phyloP scores from a whole-genome alignment of 1,140 invertebrate genomes.

The Venustaconcha ellipsiformis region DNA sequence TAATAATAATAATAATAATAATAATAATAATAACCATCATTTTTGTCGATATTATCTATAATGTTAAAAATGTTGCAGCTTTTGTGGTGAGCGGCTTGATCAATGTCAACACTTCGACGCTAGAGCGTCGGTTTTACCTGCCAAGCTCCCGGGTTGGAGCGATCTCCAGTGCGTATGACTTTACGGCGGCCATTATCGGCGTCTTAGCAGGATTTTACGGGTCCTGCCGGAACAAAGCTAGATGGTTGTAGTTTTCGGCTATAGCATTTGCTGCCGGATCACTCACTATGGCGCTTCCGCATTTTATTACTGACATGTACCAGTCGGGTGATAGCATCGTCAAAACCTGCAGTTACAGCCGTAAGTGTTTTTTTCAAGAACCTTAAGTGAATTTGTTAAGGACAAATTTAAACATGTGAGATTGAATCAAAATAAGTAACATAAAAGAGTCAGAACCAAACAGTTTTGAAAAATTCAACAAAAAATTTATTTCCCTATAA shows the following conservation, averaged over 20 bases:
- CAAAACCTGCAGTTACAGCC: neutral
- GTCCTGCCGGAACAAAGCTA: no score
- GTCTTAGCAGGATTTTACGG: no score
- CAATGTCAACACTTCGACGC: conserved; percentile 88
- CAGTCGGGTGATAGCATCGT: conserved; percentile 48
- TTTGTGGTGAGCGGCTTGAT: conserved; percentile 90
- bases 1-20: neutral
- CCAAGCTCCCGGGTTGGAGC: conserved; percentile 80
- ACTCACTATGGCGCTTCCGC: no score
- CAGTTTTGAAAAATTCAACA: no score
- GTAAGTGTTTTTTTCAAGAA: neutral
- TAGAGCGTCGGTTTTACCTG: conserved; percentile 85
- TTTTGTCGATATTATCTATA: neutral
- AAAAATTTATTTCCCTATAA: no score
- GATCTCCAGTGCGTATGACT: conserved; percentile 85
- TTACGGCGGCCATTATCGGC: conserved; percentile 76
- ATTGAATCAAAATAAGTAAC: no score
- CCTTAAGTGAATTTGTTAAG: no score
- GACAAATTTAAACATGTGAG: no score
- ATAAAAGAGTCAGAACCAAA: no score
- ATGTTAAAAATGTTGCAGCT: conserved; percentile 69
- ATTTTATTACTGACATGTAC: no score
- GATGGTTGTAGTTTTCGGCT: no score
- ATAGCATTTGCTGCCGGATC: no score
- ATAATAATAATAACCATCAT: neutral